Evolutionary conservation across 2,113 vertebrate species (phyloP).

Genomic region (Oostethus manadensis): DNA sequence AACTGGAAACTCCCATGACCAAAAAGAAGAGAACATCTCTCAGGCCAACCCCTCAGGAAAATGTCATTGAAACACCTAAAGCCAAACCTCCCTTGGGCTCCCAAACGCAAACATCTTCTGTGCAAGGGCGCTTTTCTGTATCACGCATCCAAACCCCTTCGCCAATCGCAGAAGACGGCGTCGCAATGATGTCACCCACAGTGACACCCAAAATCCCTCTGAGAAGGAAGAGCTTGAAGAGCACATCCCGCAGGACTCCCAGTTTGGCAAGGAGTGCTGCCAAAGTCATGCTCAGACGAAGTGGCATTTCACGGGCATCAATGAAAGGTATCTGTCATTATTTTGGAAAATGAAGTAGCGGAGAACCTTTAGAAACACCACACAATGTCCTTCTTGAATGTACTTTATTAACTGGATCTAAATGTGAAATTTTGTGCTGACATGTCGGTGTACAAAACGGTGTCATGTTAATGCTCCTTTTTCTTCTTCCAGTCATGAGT

Average conservation of each 20-base stretch:
- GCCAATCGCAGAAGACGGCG: constrained; percentile 28
- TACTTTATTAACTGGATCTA: too few relatives aligned
- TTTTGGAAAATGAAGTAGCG: too few relatives aligned
- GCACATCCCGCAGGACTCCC: constrained; percentile 41
- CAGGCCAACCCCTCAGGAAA: neutral
- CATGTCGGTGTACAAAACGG: too few relatives aligned
- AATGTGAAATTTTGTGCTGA: too few relatives aligned
- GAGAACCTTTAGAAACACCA: too few relatives aligned
- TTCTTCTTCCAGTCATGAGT: constrained; percentile 58
- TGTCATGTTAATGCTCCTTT: neutral
- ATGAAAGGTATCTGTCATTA: constrained; percentile 73
- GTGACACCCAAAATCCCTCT: constrained; percentile 35
- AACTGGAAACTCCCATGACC: constrained; percentile 6
- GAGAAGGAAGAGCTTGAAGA: constrained; percentile 55
- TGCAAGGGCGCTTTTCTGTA: constrained; percentile 75
- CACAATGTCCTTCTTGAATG: too few relatives aligned
- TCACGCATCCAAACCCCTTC: constrained; percentile 65
- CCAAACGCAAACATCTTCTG: constrained; percentile 10
- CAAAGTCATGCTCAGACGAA: constrained; percentile 68
- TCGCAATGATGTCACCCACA: neutral
- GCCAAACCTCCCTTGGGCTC: constrained; percentile 12
- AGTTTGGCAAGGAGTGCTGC: constrained; percentile 53
- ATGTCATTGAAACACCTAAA: neutral
- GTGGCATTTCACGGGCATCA: constrained; percentile 78
- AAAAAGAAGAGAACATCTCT: constrained; percentile 8